phyloP scores from a whole-genome alignment of 2,113 vertebrate genomes.

The Sclerurus mexicanus region DNA sequence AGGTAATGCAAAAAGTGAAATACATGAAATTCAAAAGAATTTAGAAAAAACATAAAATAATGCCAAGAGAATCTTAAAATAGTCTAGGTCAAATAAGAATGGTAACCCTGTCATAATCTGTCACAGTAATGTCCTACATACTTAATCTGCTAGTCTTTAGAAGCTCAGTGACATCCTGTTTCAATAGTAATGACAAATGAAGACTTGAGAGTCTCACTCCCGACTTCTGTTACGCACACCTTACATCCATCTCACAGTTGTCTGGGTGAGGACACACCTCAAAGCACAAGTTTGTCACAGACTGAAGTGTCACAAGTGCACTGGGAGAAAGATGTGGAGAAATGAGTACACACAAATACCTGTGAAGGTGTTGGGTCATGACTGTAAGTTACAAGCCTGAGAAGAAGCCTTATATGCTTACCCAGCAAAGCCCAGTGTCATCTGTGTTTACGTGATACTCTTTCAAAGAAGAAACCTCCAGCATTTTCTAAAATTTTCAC shows the following conservation, averaged over 20 bases:
- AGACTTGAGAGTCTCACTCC: background rate
- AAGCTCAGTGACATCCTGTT: background rate
- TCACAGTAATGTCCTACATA: background rate
- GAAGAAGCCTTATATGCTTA: background rate
- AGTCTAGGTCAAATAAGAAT: background rate
- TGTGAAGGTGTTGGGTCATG: background rate
- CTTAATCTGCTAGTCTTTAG: background rate
- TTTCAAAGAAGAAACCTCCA: background rate
- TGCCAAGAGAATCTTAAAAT: background rate
- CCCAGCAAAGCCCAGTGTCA: background rate
- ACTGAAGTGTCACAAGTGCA: background rate
- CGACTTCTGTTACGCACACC: background rate
- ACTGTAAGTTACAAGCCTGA: background rate
- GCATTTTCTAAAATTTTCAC: background rate
- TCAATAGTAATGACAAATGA: background rate
- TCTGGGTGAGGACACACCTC: background rate
- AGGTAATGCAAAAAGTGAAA: background rate
- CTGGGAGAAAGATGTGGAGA: background rate
- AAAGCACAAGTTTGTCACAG: background rate
- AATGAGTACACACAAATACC: background rate
- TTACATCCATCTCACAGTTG: background rate
- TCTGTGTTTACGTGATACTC: background rate
- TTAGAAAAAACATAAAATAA: background rate
- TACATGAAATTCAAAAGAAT: background rate
- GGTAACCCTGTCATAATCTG: background rate